Evolutionary conservation across 92 coral and sea anemone species (phyloP), one percentile per base, ranked within the genome.

Genomic region (Parazoanthus atlanticus): DNA sequence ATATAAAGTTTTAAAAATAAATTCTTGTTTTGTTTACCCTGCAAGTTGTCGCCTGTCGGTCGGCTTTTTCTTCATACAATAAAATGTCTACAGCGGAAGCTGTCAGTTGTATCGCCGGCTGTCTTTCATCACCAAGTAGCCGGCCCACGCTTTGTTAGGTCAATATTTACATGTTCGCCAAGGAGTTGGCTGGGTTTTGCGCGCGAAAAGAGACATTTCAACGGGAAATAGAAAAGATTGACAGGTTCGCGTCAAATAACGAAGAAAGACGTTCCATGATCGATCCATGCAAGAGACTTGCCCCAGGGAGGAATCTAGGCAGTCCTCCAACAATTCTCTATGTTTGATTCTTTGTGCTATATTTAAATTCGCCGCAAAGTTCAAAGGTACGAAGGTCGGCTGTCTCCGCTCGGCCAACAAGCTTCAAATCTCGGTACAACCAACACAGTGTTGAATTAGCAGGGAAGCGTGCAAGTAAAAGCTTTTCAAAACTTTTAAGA

Each of bases 31-130:
- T 78, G 82, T 76, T 76, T 31, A 21, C 54, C 3, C 49, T 34
- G 49, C 13, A 15, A 34, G 29, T 43, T 82, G 86, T 66, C 76
- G 74, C 66, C 78, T 26, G 87, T 56, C 84, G 72, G 84, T 33
- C 84, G 84, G 84, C 84, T 30, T 52, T 15, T 56, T 49, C 34
- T 7, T 74, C 21, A 26, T 17, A 23, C 17, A 65, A 26, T 78
- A 6, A 82, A 15, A 33, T 84, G 78, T 84, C 87, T 69, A 3
- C 34, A 84, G 16, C 87, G 87, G 87, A 84, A 84, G 67, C 65
- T 84, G 87, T 69, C 56, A 83, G 58, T 67, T 38, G 43, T 40
- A n/a, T 11, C 31, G 21, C 12, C 78, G 13, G 34, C 13, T 31
- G 65, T 21, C 19, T 31, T 43, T 76, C 38, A 66, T 82, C 56